Evolutionary conservation across 2,797 vertebrate species (phyloP).

Genomic region (Siniperca undulata): DNA sequence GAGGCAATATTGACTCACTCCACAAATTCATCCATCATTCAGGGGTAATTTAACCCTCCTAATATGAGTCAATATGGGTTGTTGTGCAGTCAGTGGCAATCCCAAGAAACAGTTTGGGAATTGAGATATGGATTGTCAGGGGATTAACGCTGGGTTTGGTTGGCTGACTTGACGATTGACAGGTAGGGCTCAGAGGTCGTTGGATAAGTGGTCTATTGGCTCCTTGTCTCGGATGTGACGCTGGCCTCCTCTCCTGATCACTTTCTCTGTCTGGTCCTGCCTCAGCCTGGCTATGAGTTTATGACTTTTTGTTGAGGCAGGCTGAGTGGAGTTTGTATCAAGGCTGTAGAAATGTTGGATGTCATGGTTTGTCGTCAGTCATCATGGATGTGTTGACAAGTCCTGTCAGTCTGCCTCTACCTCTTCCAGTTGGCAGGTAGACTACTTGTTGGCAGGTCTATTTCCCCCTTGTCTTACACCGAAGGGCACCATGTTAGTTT

Average conservation of each 20-base stretch:
- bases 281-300: conserved; percentile 11
- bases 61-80: conserved; percentile 36
- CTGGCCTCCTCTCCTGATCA: conserved; percentile 19
- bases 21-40: conserved; percentile 65
- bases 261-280: conserved; percentile 32
- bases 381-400: conserved; percentile 56
- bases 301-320: conserved; percentile 33
- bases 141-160: conserved; percentile 33
- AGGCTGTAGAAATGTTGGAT: conserved; percentile 40
- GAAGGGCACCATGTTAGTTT: conserved; percentile 36
- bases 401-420: conserved; percentile 49
- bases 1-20: conserved; percentile 18
- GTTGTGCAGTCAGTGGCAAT: conserved; percentile 31
- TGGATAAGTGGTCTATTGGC: conserved; percentile 41
- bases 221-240: conserved; percentile 18
- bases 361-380: conserved; percentile 59
- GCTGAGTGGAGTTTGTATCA: conserved; percentile 11
- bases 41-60: conserved; percentile 50
- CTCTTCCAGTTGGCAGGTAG: conserved; percentile 65
- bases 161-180: conserved; percentile 48
- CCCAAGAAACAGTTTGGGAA: conserved; percentile 23
- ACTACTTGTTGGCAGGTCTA: conserved; percentile 61
- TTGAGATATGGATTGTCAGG: conserved; percentile 47
- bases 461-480: conserved; percentile 47
- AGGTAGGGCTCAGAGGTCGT: conserved; percentile 51